phyloP scores from a whole-genome alignment of 2,113 vertebrate genomes.

The Paratilapia polleni region DNA sequence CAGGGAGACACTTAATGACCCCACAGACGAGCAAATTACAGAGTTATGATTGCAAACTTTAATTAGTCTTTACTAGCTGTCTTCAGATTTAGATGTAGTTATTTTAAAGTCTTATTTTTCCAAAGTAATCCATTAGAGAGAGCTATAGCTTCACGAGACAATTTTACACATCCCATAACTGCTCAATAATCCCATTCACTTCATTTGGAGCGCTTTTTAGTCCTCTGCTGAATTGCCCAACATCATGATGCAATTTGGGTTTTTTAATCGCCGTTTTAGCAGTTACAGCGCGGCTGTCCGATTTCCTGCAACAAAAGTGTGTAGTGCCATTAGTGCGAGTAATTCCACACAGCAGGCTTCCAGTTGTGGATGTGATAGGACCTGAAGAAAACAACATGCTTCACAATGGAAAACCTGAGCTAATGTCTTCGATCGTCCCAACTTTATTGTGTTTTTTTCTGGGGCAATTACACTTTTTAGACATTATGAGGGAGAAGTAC shows the following conservation, averaged over 20 bases:
- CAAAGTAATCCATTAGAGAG: conserved; percentile 35
- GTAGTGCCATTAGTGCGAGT: conserved; percentile 80
- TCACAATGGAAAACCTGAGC: conserved; percentile 75
- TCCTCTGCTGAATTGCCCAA: conserved; percentile 63
- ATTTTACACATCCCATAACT: conserved; percentile 65
- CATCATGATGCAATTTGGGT: conserved; percentile 85
- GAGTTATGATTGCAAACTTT: conserved; percentile 76
- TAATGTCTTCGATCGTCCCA: conserved; percentile 61
- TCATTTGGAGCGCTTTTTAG: conserved; percentile 58
- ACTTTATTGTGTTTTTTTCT: conserved; percentile 71
- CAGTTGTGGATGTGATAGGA: conserved; percentile 78
- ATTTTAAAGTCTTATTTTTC: conserved; percentile 69
- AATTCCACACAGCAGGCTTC: conserved; percentile 82
- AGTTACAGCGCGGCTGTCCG: conserved; percentile 80
- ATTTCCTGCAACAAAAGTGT: conserved; percentile 85
- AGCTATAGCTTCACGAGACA: conserved; percentile 27
- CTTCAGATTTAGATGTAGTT: conserved; percentile 60
- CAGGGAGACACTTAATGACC: conserved; percentile 71
- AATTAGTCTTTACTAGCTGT: conserved; percentile 77
- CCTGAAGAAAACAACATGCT: conserved; percentile 64
- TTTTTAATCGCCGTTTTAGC: conserved; percentile 82
- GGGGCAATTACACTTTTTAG: conserved; percentile 50
- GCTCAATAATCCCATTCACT: conserved; percentile 65
- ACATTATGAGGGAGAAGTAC: conserved; percentile 38
- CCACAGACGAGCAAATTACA: conserved; percentile 77